A percentile compares a stretch with the other conserved stretches of the same genome.
Evolutionary conservation across 2,113 vertebrate genomes (phyloP).

Genomic region (Recurvirostra avosetta): DNA sequence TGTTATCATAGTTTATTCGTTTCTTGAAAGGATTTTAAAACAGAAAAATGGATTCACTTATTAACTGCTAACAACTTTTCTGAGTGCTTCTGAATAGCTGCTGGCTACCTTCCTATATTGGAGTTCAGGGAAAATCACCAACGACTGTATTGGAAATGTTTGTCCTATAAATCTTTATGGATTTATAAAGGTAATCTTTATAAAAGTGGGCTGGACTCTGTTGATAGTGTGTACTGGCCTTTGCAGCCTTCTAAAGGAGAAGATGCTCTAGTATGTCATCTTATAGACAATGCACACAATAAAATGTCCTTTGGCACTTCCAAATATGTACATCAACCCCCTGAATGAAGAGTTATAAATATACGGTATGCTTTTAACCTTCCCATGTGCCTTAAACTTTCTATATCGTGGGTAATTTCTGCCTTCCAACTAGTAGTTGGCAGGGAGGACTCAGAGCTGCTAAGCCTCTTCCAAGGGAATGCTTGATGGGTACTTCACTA

Average conservation of each 20-base stretch:
- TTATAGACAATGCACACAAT: not conserved
- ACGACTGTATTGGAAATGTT: not conserved
- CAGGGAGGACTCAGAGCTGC: not conserved
- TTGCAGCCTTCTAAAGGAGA: not conserved
- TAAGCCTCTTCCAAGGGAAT: not conserved
- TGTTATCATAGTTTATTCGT: not conserved
- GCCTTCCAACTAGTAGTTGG: not conserved
- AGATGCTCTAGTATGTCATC: not conserved
- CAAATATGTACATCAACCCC: not conserved
- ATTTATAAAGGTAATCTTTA: not conserved
- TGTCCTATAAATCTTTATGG: not conserved
- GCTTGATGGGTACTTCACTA: not conserved
- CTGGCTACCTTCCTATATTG: not conserved
- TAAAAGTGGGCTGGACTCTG: not conserved
- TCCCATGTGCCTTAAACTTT: not conserved
- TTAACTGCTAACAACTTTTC: not conserved
- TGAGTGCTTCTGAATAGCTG: not conserved
- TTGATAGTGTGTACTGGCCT: not conserved
- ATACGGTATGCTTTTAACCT: not conserved
- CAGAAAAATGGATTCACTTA: not conserved
- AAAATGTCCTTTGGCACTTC: not conserved
- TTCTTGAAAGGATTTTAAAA: constrained; percentile 27
- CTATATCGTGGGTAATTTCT: not conserved
- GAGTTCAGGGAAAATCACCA: not conserved
- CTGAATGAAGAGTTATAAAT: not conserved